phyloP scores from a whole-genome alignment of 2,797 vertebrate species.

The Pteropus rufus region DNA sequence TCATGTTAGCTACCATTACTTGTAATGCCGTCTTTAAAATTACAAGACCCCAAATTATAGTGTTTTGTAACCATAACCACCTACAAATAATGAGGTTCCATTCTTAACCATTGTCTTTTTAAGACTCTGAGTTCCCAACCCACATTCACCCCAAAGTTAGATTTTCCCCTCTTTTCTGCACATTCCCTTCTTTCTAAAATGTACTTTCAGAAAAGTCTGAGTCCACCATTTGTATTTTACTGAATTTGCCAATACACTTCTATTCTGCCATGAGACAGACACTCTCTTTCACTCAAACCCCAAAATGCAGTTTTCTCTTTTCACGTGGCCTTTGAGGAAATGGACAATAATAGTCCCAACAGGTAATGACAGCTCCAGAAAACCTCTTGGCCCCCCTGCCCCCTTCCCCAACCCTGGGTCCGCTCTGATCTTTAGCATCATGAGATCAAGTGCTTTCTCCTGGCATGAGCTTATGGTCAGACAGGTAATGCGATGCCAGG shows the following conservation, averaged over 20 bases:
- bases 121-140: not conserved
- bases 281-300: not conserved
- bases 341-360: rapidly evolving
- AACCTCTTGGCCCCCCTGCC: not conserved
- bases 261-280: not conserved
- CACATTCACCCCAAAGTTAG: not conserved
- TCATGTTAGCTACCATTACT: conserved; percentile 43
- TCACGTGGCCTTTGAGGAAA: not conserved
- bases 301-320: not conserved
- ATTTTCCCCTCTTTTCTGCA: not conserved
- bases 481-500: not conserved
- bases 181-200: not conserved
- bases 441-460: not conserved
- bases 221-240: not conserved
- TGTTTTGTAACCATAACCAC: not conserved
- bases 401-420: no score
- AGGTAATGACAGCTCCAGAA: no score
- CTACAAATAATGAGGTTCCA: not conserved
- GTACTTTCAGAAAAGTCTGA: not conserved
- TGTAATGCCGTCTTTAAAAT: conserved; percentile 57
- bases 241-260: not conserved
- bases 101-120: conserved; percentile 28
- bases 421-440: not conserved
- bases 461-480: not conserved
- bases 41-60: conserved; percentile 58